Base-by-base conservation (phyloP, 1,140 invertebrate species). In the Thaumatotibia leucotreta region DNA sequence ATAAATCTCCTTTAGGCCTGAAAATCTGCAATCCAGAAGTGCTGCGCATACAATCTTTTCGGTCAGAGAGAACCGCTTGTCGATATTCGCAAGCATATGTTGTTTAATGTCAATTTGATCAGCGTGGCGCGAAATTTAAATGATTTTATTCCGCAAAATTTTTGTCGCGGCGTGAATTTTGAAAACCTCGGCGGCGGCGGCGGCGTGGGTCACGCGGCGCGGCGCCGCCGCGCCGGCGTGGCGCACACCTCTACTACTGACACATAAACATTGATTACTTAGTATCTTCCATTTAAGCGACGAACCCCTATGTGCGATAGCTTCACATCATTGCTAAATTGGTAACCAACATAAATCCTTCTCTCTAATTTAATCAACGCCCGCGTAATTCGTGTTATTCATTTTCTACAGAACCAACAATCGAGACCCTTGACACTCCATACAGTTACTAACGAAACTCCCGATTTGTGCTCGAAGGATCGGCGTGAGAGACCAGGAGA, bases 361-460 rank as follows among this genome's bases (percentile, higher is more conserved):
- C 77, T 79, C 69, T 86, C 85, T 88, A 89, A 88, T 89, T 88
- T 82, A 86, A 89, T 89, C 85, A 89, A 83, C 84, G 77, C 79
- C 75, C 73, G 74, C 66, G 76, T 82, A 76, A 79, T 79, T 80
- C 77, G 73, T 81, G 76, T 79, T 73, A 80, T 66, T 76, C 69
- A 76, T 33, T 33, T 66, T 70, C 58, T 54, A 73, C 69, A 64
- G 31, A 63, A 75, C 81, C 83, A 86, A 67, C 74, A 64, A 69
- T 45, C 39, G 31, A 69, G 79, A 80, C 68, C 84, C 65, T 67
- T 76, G 58, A 52, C 70, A 68, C 68, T 72, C n/a, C n/a, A 58
- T 27, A 58, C 4, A 4, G 2, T 58, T 0, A 1, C 52, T 6
- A n/a, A 45, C 6, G n/a, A 6, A 45, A 1, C 20, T 20, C 14